Base-by-base conservation (phyloP, 2,888 invertebrate species). In the Diaprepes abbreviatus region DNA sequence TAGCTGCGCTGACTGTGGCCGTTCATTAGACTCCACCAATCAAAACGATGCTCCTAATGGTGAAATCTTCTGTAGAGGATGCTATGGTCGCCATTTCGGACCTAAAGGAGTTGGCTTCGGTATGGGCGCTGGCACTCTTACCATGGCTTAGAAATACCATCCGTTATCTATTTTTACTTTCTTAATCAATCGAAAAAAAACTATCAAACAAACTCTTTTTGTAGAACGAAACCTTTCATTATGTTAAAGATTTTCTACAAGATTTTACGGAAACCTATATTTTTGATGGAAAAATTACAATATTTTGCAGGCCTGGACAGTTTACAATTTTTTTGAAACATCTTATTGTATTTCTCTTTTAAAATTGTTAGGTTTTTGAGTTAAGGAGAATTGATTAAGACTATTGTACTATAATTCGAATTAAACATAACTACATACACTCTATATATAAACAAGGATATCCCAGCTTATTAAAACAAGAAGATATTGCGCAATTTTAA, bases 11-110 rank as follows among this genome's bases (percentile, higher is more conserved):
- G 93, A 92, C 78, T 96, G 95, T 85, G 91, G 91, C 80, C 92
- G 92, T 85, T 94, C 94, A 77, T 82, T 89, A 85, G 96, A 96
- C 86, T 95, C 95, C 77, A 95, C 95, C 80, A 95, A 93, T 82
- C 87, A 94, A 78, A 94, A 94, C 82, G 96, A 96, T 81, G 96
- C 93, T 75, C 96, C 97, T 71, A 93, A 96, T 83, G 93, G 93
- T 63, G 95, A 97, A 83, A 94, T 97, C 82, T 97, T 95, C 87
- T 97, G 96, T 87, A 90, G 93, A 83, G 90, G 93, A 76, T 96
- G 95, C 85, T 96, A 96, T 85, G 93, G 92, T 77, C 90, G 93
- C 80, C 92, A 93, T 85, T 96, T 88, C 82, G 95, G 95, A 63
- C 94, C 95, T 36, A 93, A 92, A 83, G 95, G 95, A 76, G 93